Percentiles rank a stretch among this genome's conserved stretches.
Evolutionary conservation across 2,888 invertebrate species (phyloP).

Genomic region (Eretmocerus hayati): DNA sequence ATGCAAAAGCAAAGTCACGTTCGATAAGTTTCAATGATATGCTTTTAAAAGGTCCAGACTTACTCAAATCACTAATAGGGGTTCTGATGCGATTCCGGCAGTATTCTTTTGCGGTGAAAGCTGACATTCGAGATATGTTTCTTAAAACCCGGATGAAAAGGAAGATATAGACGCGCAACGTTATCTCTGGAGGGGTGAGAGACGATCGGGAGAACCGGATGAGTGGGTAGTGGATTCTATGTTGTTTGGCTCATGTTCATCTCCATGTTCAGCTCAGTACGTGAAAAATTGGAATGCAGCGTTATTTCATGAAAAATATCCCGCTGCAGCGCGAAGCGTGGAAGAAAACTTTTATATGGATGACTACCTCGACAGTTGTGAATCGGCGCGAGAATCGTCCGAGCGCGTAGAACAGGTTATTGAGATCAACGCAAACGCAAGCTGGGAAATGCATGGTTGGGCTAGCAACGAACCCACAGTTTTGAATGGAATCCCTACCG

Average conservation of each 20-base stretch:
- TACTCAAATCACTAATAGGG: conserved; percentile 32
- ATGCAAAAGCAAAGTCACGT: conserved; percentile 30
- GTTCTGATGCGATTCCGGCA: conserved; percentile 39
- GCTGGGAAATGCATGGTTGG: conserved; percentile 26
- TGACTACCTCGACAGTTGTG: conserved; percentile 21
- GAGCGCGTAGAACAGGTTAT: conserved; percentile 19
- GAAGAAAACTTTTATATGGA: conserved; percentile 31
- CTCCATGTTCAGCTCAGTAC: conserved; percentile 19
- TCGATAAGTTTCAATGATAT: conserved; percentile 28
- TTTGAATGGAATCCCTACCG: background rate
- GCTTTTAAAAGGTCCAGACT: conserved; percentile 35
- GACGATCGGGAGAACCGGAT: conserved; percentile 7
- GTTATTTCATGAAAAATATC: conserved; percentile 18
- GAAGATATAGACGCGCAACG: conserved; percentile 30
- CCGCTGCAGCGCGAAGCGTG: conserved; percentile 27
- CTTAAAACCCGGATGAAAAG: conserved; percentile 28
- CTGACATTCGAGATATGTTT: conserved; percentile 38
- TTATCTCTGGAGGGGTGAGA: conserved; percentile 23
- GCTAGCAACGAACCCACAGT: too few relatives aligned
- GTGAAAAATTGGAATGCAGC: conserved; percentile 30
- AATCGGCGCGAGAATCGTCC: conserved; percentile 23
- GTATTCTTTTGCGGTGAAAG: conserved; percentile 32
- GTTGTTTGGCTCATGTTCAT: conserved; percentile 25
- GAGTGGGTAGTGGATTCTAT: conserved; percentile 26
- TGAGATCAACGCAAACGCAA: conserved; percentile 19